Base-by-base conservation (phyloP, 2,113 vertebrate genomes). In the Vulpes vulpes region DNA sequence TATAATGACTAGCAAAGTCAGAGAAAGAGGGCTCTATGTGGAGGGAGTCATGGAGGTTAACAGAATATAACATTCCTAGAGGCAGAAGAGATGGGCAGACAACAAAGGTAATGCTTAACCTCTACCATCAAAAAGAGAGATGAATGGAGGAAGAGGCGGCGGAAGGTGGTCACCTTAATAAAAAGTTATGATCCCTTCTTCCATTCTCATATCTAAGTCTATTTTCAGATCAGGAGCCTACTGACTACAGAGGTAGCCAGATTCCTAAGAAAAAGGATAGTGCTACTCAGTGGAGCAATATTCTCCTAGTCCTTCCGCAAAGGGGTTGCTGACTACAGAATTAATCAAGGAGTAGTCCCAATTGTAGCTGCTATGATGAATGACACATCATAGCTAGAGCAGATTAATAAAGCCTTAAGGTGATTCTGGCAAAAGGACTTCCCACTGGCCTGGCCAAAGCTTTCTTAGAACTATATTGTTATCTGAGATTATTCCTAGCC, bases 221-320 rank as follows among this genome's bases (percentile, higher is more conserved):
- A 80, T 64, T 93, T 89, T 89, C 90, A 91, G 74, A 85, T 57
- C 91, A 95, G 55, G 10, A 76, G 20, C 53, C 43, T 86, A 69
- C 0, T 51, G 4, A 81, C 35, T 32, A 62, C 2, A 79, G 32
- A 80, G 59, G 53, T 15, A 69, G 15, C 62, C 23, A 19, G 53
- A 57, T 84, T 87, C 55, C 62, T 80, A 22, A 96, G 78, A 78
- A 49, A 60, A 84, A 30, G 16, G 30, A 38, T 12, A 35, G 25
- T 53, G 32, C 55, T 79, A 32, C 51, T 85, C 23, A 25, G 8
- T 65, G 55, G 55, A 23, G 16, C 67, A 78, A 69, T 60, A 19
- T 67, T 91, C 20, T 51, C 14, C 51, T 57, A 73, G 6, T 81
- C 73, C 60, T 85, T 91, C 27, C 30, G 81, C 64, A 80, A 89